Percentiles rank a stretch among this genome's conserved stretches.
phyloP scores from a whole-genome alignment of 2,797 vertebrate genomes.

The Cyclura pinguis region DNA sequence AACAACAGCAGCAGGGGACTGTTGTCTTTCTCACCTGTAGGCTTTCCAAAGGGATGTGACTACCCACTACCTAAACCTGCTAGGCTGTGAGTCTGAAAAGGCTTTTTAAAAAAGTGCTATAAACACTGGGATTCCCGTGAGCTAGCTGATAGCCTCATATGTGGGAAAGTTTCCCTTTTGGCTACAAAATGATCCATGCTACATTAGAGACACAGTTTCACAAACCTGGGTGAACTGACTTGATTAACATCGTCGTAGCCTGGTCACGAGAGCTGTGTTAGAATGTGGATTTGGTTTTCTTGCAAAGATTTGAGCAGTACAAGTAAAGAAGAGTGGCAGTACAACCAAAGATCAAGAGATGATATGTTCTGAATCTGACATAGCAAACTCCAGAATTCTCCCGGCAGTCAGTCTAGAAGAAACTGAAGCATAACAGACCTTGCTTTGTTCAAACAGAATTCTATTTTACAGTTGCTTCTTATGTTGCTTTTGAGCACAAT shows the following conservation, averaged over 20 bases:
- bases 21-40: not conserved
- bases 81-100: not conserved
- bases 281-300: not conserved
- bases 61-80: not conserved
- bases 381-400: conserved; percentile 18
- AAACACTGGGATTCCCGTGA: too few relatives aligned
- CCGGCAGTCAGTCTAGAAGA: conserved; percentile 22
- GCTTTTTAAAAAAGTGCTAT: too few relatives aligned
- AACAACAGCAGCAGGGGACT: not conserved
- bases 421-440: not conserved
- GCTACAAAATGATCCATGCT: not conserved
- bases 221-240: not conserved
- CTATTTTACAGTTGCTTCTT: conserved; percentile 38
- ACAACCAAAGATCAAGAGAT: not conserved
- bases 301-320: not conserved
- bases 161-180: too few relatives aligned
- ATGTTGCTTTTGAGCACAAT: conserved; percentile 31
- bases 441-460: conserved; percentile 2
- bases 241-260: not conserved
- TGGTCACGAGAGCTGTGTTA: not conserved
- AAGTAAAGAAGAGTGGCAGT: not conserved
- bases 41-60: not conserved
- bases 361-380: too few relatives aligned
- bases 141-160: too few relatives aligned
- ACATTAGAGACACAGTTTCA: not conserved